Base-by-base conservation (phyloP, 2,797 vertebrate genomes). In the Anguilla obscura region DNA sequence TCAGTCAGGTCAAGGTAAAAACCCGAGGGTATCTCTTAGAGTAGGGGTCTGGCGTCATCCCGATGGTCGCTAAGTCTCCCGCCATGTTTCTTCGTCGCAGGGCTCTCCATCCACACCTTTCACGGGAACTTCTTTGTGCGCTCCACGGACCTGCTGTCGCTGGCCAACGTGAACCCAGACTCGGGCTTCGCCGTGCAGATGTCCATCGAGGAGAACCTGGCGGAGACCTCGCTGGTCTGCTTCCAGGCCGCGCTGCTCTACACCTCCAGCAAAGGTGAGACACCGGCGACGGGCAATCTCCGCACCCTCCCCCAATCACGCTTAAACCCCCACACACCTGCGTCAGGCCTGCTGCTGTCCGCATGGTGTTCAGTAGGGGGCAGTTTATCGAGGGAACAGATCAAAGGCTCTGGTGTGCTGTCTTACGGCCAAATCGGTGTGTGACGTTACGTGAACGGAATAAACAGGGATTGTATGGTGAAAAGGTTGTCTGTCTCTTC, bases 101-200 rank as follows among this genome's bases (percentile, higher is more conserved):
- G 99, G 92, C 96, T 99, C 90, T 99, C 98, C 87, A 99, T 99
- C 96, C 99, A 99, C 86, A 99, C 98, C 27, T 99, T 99, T 87
- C 98, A 99, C 5, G 99, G 99, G 2, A 99, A 99, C 94, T 99
- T 99, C 94, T 99, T 99, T 87, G 99, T 99, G 87, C 97, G 99
- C 89, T 99, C 98, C 90, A 99, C 98, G 56, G 98, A 99, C 93
- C 94, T 99, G 91, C 94, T 99, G 87, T 99, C 99, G 60, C 96
- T 99, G 89, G 98, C 98, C 87, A 99, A 99, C 82, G 97, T 99
- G 91, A 99, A 98, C 94, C 98, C 98, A 0, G 99, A 99, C 93
- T 98, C 98, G 56, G 98, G 97, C 90, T 99, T 98, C 90, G 98
- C 98, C 18, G 99, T 99, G 52, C 99, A 99, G 92, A 97, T 99